Percentiles rank a stretch among this genome's conserved stretches.
phyloP scores from a whole-genome alignment of 2,797 vertebrate genomes.

The Anniella stebbinsi region DNA sequence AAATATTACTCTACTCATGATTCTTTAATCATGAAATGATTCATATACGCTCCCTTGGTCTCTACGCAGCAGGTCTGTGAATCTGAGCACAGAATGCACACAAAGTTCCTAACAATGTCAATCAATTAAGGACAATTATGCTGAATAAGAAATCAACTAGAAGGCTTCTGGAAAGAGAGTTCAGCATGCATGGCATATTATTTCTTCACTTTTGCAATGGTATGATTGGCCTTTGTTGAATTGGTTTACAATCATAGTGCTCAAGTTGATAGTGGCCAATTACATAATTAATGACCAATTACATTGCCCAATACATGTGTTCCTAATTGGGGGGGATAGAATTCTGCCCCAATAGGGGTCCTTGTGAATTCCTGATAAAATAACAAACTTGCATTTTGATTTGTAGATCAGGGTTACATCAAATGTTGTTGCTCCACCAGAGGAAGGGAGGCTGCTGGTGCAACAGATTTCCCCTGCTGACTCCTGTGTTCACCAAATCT shows the following conservation, averaged over 20 bases:
- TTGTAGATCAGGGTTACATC: neutral
- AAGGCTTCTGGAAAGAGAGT: neutral
- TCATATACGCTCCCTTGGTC: neutral
- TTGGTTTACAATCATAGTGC: neutral
- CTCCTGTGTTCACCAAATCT: no score
- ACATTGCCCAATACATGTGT: neutral
- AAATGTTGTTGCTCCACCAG: no score
- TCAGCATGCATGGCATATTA: neutral
- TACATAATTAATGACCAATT: neutral
- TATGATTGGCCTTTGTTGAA: neutral
- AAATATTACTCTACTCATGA: no score
- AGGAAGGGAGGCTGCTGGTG: no score
- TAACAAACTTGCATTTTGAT: neutral
- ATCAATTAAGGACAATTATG: conserved; percentile 14
- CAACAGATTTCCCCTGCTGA: no score
- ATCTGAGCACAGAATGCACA: conserved; percentile 27
- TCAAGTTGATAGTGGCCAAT: neutral
- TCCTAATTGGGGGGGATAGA: neutral
- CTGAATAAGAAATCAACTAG: neutral
- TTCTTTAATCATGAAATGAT: conserved; percentile 14
- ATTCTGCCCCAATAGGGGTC: neutral
- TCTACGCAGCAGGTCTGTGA: neutral
- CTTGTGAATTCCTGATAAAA: neutral
- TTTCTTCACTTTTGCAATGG: neutral
- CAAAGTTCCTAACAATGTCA: neutral